These are phyloP conservation scores for Scrobipalpa atriplicella DNA, from an alignment of 2,888 invertebrate species.

Conservation along the genomic window DNA sequence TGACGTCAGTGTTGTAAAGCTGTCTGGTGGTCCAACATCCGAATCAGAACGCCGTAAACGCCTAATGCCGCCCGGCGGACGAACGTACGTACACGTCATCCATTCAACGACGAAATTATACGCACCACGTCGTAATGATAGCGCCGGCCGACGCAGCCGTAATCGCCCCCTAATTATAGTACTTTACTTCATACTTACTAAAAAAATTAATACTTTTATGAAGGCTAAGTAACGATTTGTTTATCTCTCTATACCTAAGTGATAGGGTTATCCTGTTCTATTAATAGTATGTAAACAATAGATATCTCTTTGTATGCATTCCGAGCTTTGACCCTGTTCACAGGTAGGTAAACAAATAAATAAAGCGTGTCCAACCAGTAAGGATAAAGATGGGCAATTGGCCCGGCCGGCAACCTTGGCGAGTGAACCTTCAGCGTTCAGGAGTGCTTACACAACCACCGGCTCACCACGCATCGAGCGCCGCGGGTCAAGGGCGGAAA, in stretches of 20 bases:
- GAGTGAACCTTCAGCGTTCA: conserved; percentile 52
- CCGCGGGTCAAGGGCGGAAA: conserved; percentile 72
- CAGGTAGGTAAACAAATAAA: conserved; percentile 26
- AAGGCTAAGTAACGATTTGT: neutral
- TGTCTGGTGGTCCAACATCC: neutral
- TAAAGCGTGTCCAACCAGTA: conserved; percentile 4
- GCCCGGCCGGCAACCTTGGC: conserved; percentile 55
- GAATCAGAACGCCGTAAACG: conserved; percentile 1
- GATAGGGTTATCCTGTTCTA: conserved; percentile 13
- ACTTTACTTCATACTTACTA: neutral
- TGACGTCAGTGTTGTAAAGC: conserved; percentile 6
- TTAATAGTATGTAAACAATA: conserved; percentile 13
- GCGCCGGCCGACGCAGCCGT: neutral
- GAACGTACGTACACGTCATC: conserved; percentile 19
- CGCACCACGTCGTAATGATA: conserved; percentile 21
- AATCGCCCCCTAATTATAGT: conserved; percentile 13
- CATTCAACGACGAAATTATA: conserved; percentile 26
- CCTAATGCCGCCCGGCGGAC: neutral
- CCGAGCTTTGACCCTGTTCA: conserved; percentile 4
- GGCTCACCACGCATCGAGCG: conserved; percentile 32
- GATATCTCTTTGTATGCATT: conserved; percentile 1
- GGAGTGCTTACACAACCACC: conserved; percentile 63
- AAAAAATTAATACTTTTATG: neutral
- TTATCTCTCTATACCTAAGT: neutral
- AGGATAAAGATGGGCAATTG: conserved; percentile 40